Percentiles rank a stretch among this genome's conserved stretches.
These are phyloP conservation scores for Hydraecia micacea DNA, from an alignment of 2,888 invertebrate genomes.

Conservation along the genomic window DNA sequence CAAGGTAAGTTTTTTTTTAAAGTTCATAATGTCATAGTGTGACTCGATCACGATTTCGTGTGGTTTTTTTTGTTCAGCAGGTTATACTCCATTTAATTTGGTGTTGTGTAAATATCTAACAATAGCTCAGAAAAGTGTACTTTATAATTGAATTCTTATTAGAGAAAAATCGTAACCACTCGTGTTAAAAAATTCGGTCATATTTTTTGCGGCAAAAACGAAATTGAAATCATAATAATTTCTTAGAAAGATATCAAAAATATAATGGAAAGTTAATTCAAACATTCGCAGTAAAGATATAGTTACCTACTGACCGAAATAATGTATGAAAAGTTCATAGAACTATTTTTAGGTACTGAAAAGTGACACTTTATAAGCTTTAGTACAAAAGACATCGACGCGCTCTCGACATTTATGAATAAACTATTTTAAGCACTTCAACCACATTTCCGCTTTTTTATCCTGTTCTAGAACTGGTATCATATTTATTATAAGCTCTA, in stretches of 20 bases:
- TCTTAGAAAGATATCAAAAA: background rate
- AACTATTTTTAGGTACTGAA: too few relatives aligned
- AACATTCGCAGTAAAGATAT: background rate
- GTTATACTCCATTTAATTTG: slow-evolving; percentile 41
- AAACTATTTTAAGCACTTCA: background rate
- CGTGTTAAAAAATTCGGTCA: slow-evolving; percentile 12
- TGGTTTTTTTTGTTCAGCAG: slow-evolving; percentile 36
- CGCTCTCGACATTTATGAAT: slow-evolving; percentile 43
- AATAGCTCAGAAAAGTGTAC: slow-evolving; percentile 18
- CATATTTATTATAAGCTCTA: slow-evolving; percentile 28
- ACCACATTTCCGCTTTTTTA: slow-evolving; percentile 33
- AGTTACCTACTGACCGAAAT: background rate
- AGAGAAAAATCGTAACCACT: slow-evolving; percentile 1
- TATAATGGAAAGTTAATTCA: background rate
- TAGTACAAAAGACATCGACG: slow-evolving; percentile 78
- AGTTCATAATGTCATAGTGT: slow-evolving; percentile 54
- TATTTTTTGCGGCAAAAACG: slow-evolving; percentile 19
- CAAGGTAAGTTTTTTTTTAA: slow-evolving; percentile 81
- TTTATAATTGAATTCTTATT: slow-evolving; percentile 32
- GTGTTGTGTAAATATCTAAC: slow-evolving; percentile 23
- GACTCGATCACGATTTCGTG: slow-evolving; percentile 49
- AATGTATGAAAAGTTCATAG: background rate
- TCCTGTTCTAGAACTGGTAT: slow-evolving; percentile 44
- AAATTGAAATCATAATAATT: background rate
- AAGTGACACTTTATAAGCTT: slow-evolving; percentile 29